Evolutionary conservation across 92 coral and sea anemone genomes (phyloP).

Genomic region (Plumapathes pennacea): DNA sequence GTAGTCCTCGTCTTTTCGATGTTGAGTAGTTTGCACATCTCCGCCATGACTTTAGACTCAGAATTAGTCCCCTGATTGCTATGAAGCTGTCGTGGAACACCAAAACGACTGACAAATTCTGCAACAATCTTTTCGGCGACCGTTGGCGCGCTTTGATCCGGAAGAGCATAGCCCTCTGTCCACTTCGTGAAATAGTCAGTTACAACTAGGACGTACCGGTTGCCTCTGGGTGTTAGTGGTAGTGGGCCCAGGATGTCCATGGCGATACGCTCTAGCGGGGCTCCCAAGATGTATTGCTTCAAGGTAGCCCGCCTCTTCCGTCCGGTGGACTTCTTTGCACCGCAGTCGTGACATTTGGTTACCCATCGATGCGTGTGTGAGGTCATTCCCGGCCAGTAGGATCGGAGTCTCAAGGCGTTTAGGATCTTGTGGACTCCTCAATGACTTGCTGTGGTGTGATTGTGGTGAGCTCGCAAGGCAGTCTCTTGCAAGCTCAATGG

Average conservation of each 20-base stretch:
- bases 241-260: slow-evolving; percentile 71
- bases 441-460: slow-evolving; percentile 8
- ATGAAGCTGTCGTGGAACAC: slow-evolving; percentile 50
- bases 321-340: slow-evolving; percentile 39
- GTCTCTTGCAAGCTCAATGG: too few species aligned
- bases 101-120: slow-evolving; percentile 63
- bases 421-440: slow-evolving; percentile 23
- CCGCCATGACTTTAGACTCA: slow-evolving; percentile 62
- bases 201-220: slow-evolving; percentile 47
- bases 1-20: slow-evolving; percentile 47
- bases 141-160: slow-evolving; percentile 54
- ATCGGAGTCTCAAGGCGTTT: slow-evolving; percentile 17
- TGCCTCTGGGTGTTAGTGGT: slow-evolving; percentile 52
- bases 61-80: slow-evolving; percentile 66
- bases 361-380: slow-evolving; percentile 41
- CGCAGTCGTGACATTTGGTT: slow-evolving; percentile 51
- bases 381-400: slow-evolving; percentile 52
- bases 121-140: slow-evolving; percentile 59
- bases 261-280: slow-evolving; percentile 56
- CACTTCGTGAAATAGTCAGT: slow-evolving; percentile 69
- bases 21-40: slow-evolving; percentile 57
- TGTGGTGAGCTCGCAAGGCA: slow-evolving; percentile 3
- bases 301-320: slow-evolving; percentile 43
- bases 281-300: slow-evolving; percentile 60
- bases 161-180: slow-evolving; percentile 57